These are phyloP conservation scores for Philereme vetulata DNA, from an alignment of 2,888 invertebrate species.

Conservation along the genomic window DNA sequence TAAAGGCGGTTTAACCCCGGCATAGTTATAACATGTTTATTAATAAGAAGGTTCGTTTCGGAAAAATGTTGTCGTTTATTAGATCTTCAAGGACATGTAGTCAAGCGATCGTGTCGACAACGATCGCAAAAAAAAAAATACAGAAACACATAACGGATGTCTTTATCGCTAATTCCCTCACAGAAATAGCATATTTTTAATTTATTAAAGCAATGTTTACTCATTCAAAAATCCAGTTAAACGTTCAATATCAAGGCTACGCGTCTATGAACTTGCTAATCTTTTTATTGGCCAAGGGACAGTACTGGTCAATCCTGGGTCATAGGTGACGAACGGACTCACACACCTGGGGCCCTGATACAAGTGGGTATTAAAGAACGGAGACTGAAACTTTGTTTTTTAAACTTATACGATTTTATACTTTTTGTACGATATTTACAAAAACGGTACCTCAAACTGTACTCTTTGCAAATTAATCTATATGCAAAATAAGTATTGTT, in stretches of 20 bases:
- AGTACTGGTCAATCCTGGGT: constrained; percentile 74
- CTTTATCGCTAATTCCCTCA: no score
- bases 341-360: constrained; percentile 58
- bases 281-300: constrained; percentile 55
- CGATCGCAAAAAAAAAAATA: no score
- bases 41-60: no score
- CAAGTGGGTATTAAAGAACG: constrained; percentile 16
- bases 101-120: no score
- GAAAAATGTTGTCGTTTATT: not conserved
- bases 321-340: constrained; percentile 80
- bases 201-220: constrained; percentile 24
- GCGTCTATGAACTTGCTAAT: constrained; percentile 57
- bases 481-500: constrained; percentile 19
- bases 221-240: constrained; percentile 30
- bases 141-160: no score
- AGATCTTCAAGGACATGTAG: no score
- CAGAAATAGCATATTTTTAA: no score
- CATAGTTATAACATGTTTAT: no score
- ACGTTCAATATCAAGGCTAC: constrained; percentile 48
- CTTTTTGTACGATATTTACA: constrained; percentile 8
- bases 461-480: constrained; percentile 25
- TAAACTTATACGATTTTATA: constrained; percentile 32
- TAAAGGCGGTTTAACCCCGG: no score
- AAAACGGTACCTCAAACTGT: constrained; percentile 19
- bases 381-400: constrained; percentile 37